Conservation (phyloP, 2,113 vertebrate genomes). For the Eubucco bourcierii region DNA sequence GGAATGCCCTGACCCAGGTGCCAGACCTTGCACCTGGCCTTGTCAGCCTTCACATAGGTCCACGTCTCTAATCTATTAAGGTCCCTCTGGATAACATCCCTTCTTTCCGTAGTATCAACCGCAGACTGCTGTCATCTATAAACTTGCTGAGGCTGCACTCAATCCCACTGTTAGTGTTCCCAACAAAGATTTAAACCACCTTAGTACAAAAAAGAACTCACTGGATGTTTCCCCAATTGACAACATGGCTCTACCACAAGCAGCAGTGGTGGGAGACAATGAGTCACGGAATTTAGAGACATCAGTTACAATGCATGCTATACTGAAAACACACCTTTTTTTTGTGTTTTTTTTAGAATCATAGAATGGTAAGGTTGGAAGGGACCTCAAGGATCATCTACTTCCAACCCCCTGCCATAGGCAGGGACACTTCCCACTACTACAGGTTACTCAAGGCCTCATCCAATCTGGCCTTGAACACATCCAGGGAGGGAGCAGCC, state of each 20-base stretch:
- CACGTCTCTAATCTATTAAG: background rate
- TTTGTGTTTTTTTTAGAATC: background rate
- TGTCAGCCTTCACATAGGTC: accelerated
- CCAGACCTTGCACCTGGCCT: background rate
- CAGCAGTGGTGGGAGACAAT: background rate
- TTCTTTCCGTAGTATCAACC: background rate
- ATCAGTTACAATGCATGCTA: background rate
- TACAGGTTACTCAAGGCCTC: too few relatives aligned
- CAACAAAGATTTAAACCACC: constrained; percentile 29
- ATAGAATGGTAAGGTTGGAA: too few relatives aligned
- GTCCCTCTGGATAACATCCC: background rate
- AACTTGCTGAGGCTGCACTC: constrained; percentile 26
- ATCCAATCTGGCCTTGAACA: too few relatives aligned
- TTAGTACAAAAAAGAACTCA: constrained; percentile 42
- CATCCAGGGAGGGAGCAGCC: too few relatives aligned
- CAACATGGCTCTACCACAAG: background rate
- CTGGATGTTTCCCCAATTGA: constrained; percentile 45
- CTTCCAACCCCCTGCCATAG: too few relatives aligned
- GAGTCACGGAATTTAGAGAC: constrained; percentile 34
- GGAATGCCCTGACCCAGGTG: background rate
- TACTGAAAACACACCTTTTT: background rate
- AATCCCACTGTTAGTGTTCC: background rate
- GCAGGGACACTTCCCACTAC: too few relatives aligned
- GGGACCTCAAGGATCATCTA: too few relatives aligned
- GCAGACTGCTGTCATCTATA: background rate